Base-by-base conservation (phyloP, 2,113 vertebrate genomes). In the Notothenia coriiceps region DNA sequence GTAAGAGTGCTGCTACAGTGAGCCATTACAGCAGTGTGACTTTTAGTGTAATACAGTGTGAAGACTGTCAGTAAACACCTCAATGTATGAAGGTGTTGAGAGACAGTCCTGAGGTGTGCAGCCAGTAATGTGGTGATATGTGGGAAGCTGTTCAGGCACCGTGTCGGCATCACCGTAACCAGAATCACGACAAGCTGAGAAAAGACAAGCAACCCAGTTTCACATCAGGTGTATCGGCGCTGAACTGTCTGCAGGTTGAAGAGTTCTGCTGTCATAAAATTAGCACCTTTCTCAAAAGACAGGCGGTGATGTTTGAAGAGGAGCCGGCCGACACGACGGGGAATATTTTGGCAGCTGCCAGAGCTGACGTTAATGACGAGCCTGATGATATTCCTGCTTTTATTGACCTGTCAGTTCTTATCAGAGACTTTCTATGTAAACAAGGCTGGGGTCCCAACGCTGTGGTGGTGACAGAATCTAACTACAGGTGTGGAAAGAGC, bases 351-450 rank as follows among this genome's bases (percentile, higher is more conserved):
- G 93, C 93, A 96, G 93, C 93, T 95, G 91, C 79, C 52, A 68
- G 62, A 0, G 74, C 66, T 72, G 80, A 33, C 70, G 78, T 90
- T 92, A 92, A 88, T 87, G 84, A 90, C 86, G 82, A 84, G 91
- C 94, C 92, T 85, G 92, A 84, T 75, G 86, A 93, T 88, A 94
- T 94, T 92, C 91, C 44, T 86, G 86, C 90, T 96, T 94, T 94
- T 95, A 95, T 94, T 93, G 70, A 92, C 91, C 89, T 94, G 94
- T 95, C 95, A 93, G 86, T 92, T 93, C 91, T 92, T 88, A 90
- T 92, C 89, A 90, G 75, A 82, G 49, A 87, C 85, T 70, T 93
- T 93, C 92, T 90, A 82, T 91, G 86, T 93, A 94, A 96, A 93
- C 91, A 29, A 17, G 51, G 18, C 9, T 40, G 64, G 18, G 20